These are phyloP conservation scores for Taenioides sp. DNA, from an alignment of 2,797 vertebrate species.

Conservation along the genomic window DNA sequence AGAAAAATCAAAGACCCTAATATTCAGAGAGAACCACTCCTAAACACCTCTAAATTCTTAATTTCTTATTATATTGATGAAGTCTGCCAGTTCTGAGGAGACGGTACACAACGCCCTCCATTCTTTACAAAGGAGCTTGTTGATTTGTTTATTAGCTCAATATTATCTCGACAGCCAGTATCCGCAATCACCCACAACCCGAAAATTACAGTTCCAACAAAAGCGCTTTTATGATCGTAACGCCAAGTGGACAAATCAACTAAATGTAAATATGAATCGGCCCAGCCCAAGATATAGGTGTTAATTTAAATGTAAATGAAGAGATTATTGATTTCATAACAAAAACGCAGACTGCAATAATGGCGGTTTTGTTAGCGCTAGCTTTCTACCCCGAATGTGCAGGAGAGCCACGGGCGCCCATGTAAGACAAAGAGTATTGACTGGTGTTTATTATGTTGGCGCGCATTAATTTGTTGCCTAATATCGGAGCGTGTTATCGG, in stretches of 20 bases:
- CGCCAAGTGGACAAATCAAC: constrained; percentile 2
- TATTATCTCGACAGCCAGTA: background rate
- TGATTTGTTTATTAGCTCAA: constrained; percentile 5
- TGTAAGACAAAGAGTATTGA: constrained; percentile 27
- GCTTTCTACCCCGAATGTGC: background rate
- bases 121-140: constrained; percentile 3
- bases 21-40: background rate
- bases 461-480: constrained; percentile 37
- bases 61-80: background rate
- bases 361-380: background rate
- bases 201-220: constrained; percentile 5
- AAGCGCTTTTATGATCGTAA: background rate
- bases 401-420: constrained; percentile 1
- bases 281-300: background rate
- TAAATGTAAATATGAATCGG: constrained; percentile 10
- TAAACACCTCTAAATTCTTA: background rate
- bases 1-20: background rate
- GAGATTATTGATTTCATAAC: constrained; percentile 18
- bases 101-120: background rate
- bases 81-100: background rate
- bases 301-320: constrained; percentile 18
- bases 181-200: background rate
- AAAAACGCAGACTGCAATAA: constrained; percentile 1
- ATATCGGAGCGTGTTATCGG: constrained; percentile 29
- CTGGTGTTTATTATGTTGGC: constrained; percentile 38